A percentile compares a stretch with the other conserved stretches of the same genome.
Conservation (phyloP, 2,113 vertebrate genomes). For the Pseudorhombus dupliciocellatus region DNA sequence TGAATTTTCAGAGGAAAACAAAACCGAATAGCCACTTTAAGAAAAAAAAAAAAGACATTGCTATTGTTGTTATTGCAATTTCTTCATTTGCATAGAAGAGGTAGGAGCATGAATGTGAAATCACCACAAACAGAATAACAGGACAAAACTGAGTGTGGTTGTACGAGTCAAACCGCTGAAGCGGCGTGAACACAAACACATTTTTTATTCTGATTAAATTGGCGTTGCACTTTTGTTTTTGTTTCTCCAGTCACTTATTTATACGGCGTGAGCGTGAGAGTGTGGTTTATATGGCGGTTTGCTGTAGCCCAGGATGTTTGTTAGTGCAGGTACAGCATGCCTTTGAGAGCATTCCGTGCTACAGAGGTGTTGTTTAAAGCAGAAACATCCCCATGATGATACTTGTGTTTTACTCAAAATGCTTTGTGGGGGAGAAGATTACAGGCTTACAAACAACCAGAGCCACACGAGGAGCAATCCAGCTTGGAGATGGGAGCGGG, state of each 20-base stretch:
- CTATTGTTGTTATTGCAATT: slow-evolving; percentile 34
- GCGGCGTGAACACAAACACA: neutral
- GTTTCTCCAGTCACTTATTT: neutral
- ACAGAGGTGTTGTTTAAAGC: slow-evolving; percentile 2
- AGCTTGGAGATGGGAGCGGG: slow-evolving; percentile 29
- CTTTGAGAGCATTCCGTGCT: neutral
- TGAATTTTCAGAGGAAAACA: neutral
- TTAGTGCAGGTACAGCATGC: neutral
- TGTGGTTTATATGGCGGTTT: neutral
- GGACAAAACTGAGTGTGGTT: slow-evolving; percentile 7
- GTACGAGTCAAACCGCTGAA: neutral
- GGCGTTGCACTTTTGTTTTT: neutral
- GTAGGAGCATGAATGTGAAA: slow-evolving; percentile 18
- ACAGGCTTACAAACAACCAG: slow-evolving; percentile 43
- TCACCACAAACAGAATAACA: slow-evolving; percentile 19
- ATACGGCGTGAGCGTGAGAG: no score
- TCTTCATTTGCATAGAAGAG: slow-evolving; percentile 5
- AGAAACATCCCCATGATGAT: slow-evolving; percentile 18
- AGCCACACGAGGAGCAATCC: slow-evolving; percentile 29
- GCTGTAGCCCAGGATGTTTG: neutral
- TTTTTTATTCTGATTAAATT: neutral
- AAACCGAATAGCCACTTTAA: neutral
- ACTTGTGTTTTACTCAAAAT: slow-evolving; percentile 32
- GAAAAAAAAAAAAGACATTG: neutral
- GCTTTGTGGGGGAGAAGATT: slow-evolving; percentile 36